Base-by-base conservation (phyloP, 1,140 invertebrate species). In the Monochamus saltuarius region DNA sequence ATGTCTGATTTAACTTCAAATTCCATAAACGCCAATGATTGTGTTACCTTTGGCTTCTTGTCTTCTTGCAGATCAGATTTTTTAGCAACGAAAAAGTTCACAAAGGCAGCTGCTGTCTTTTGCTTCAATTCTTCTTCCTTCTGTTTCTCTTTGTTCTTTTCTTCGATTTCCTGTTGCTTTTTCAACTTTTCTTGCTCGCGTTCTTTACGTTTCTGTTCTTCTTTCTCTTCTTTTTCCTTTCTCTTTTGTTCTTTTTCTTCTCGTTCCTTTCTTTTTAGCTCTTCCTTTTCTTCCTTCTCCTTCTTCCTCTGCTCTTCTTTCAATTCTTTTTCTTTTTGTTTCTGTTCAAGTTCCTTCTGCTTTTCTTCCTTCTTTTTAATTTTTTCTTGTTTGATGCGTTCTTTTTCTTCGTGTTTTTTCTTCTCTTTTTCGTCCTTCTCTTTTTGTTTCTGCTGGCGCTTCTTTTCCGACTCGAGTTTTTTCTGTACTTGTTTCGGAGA, bases 1-100 rank as follows among this genome's bases (percentile, higher is more conserved):
- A 95, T 96, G 74, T 94, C 89, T n/a, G 84, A 83, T 76, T 94
- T 95, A 4, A 94, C 78, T 79, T 91, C 83, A 67, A 90, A 86
- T 13, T 84, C 84, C 72, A 85, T 84, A 58, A 86, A 87, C 64
- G 78, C 58, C 55, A 49, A 57, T 71, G 78, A 66, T 74, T 16
- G 36, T 53, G 64, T 75, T 74, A 13, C 66, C 58, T 38, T 74
- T 63, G 16, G 71, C 66, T 66, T 78, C 79, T 22, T 43, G 43
- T 16, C 17, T 11, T 46, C 43, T 46, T 46, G 53, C 6, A 29
- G 22, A 47, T 72, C 69, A n/a, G 67, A 66, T 67, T 89, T 89
- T 74, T 87, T 87, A 10, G 85, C 74, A 10, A 89, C 84, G 75
- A 92, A 93, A 74, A 93, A 94, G 66, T 87, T 92, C 0, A 80